A percentile compares a stretch with the other conserved stretches of the same genome.
These are phyloP conservation scores for Protophormia terraenovae DNA, from an alignment of 2,888 invertebrate species.

Conservation along the genomic window DNA sequence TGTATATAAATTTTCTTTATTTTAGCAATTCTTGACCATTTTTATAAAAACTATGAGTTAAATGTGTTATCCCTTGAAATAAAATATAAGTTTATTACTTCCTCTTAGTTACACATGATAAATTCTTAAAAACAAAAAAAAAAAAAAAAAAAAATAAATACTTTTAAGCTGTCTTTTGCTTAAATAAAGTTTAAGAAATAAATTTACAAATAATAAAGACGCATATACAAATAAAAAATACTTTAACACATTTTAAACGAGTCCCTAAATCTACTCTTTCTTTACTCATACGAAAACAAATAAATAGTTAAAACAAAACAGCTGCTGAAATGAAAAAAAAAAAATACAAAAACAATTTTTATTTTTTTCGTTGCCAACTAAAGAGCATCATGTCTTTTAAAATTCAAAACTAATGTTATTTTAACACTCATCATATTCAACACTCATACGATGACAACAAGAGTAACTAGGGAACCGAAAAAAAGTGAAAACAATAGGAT, in stretches of 20 bases:
- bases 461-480: not conserved
- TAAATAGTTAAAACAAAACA: slow-evolving; percentile 1
- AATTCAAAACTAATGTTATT: slow-evolving; percentile 23
- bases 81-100: not conserved
- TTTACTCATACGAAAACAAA: not conserved
- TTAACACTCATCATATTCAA: slow-evolving; percentile 2
- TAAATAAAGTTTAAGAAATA: not conserved
- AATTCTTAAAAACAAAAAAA: not conserved
- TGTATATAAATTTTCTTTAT: no score
- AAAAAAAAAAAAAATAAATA: not conserved
- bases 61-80: not conserved
- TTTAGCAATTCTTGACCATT: no score
- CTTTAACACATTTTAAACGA: not conserved
- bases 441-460: not conserved
- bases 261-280: not conserved
- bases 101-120: not conserved
- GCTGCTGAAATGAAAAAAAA: not conserved
- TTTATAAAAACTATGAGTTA: no score
- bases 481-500: no score
- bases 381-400: not conserved
- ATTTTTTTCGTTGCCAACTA: not conserved
- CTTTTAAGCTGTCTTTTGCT: not conserved
- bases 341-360: not conserved
- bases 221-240: not conserved
- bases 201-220: not conserved